Conservation (phyloP, 2,797 vertebrate genomes). For the Propithecus deckenii region DNA sequence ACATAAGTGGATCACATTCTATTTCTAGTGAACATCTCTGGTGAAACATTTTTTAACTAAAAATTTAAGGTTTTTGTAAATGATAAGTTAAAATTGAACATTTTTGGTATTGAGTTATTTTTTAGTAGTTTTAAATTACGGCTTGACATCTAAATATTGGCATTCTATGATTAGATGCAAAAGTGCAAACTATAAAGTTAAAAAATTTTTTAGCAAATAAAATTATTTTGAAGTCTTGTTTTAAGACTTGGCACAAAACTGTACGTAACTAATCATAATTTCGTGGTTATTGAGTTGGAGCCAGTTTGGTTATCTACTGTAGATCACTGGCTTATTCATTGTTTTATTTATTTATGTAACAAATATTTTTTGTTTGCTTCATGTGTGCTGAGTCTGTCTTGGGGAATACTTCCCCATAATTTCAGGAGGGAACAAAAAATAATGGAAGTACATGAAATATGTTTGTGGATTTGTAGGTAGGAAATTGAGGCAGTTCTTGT, state of each 20-base stretch:
- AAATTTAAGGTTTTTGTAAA: background rate
- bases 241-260: background rate
- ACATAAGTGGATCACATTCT: background rate
- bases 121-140: conserved; percentile 19
- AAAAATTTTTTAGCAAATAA: background rate
- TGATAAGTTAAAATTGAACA: background rate
- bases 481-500: background rate
- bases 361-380: conserved; percentile 15
- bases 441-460: background rate
- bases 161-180: conserved; percentile 6
- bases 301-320: background rate
- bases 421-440: conserved; percentile 27
- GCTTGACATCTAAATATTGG: background rate
- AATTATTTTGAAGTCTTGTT: conserved; percentile 8
- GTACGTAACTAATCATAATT: conserved; percentile 8
- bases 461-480: background rate
- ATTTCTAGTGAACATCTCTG: background rate
- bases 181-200: background rate
- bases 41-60: conserved; percentile 14
- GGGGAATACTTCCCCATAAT: background rate
- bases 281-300: background rate
- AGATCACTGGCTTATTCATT: background rate
- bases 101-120: conserved; percentile 9
- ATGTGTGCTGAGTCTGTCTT: background rate
- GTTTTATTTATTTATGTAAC: background rate